A percentile compares a stretch with the other conserved stretches of the same genome.
phyloP scores from a whole-genome alignment of 2,888 invertebrate species.

The Parascotia fuliginaria region DNA sequence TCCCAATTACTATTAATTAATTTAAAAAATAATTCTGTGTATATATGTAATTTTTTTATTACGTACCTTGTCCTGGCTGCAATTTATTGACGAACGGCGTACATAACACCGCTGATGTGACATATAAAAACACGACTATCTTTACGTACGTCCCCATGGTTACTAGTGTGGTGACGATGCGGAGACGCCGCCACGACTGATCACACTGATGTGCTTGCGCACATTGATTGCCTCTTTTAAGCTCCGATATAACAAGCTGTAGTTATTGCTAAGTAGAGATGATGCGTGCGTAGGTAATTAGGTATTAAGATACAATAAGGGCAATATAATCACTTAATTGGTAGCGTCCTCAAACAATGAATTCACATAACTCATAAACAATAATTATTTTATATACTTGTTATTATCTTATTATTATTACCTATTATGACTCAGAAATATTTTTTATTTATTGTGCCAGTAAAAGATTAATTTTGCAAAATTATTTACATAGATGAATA shows the following conservation, averaged over 20 bases:
- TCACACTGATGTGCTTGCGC: constrained; percentile 65
- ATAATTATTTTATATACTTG: too few species aligned
- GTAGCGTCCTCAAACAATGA: constrained; percentile 4
- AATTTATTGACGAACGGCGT: constrained; percentile 72
- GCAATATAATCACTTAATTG: too few species aligned
- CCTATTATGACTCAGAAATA: too few species aligned
- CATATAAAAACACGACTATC: constrained; percentile 63
- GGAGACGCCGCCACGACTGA: constrained; percentile 48
- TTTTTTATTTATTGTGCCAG: too few species aligned
- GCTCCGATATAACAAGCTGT: constrained; percentile 57
- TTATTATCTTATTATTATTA: too few species aligned
- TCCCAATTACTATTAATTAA: background rate
- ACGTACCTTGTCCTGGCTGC: constrained; percentile 72
- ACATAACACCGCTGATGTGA: constrained; percentile 53
- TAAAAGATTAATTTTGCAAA: too few species aligned
- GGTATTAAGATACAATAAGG: constrained; percentile 7
- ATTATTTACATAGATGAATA: too few species aligned
- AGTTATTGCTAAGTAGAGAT: constrained; percentile 30
- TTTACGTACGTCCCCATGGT: constrained; percentile 70
- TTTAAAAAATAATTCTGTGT: background rate
- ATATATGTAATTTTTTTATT: too few species aligned
- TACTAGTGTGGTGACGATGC: constrained; percentile 54
- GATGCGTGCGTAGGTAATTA: constrained; percentile 11
- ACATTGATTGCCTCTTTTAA: constrained; percentile 65
- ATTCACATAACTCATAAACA: background rate